Evolutionary conservation across 1,140 invertebrate species (phyloP), one percentile per base, ranked within the genome.

Genomic region (Drosophila equinoxialis): DNA sequence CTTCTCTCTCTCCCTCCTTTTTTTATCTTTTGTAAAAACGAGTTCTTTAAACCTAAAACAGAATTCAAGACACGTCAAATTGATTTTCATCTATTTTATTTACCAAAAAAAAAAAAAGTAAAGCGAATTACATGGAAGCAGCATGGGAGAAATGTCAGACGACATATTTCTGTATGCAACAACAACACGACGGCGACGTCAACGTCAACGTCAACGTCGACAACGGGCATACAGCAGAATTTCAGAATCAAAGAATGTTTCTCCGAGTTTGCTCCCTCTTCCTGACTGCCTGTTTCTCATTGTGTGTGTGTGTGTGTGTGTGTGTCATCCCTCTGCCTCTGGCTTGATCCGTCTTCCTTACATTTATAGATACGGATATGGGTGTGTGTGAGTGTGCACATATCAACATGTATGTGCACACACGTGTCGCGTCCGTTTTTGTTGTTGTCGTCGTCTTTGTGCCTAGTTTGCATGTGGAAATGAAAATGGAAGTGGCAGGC

Each of bases 1-100:
- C 17, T 60, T 55, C 23, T 26, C 23, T 59, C 51, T 68, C 55
- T 55, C 6, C 6, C 30, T 59, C 48, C 65, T 58, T 65, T 65
- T 80, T 72, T 74, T 81, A 63, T 79, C 51, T 75, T 78, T 74
- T 78, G 68, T 81, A 71, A 79, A 59, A 87, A 87, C 82, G 82
- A 86, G 82, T 86, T 87, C 81, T 82, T 87, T 77, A 87, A 82
- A 87, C 83, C 76, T 70, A 79, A 79, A 86, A 82, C 79, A 76
- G 72, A 79, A 86, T 87, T 86, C 82, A 81, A 86, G 76, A 86
- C 83, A 86, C 83, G 83, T 86, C 83, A 87, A 86, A 86, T 86
- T 86, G 79, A 86, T 86, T 86, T 86, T 87, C 83, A 86, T 87
- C 83, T 83, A 86, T 86, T 86, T 87, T 82, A 87, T 82, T 77